phyloP scores from a whole-genome alignment of 2,113 vertebrate genomes.

The Dromas ardeola region DNA sequence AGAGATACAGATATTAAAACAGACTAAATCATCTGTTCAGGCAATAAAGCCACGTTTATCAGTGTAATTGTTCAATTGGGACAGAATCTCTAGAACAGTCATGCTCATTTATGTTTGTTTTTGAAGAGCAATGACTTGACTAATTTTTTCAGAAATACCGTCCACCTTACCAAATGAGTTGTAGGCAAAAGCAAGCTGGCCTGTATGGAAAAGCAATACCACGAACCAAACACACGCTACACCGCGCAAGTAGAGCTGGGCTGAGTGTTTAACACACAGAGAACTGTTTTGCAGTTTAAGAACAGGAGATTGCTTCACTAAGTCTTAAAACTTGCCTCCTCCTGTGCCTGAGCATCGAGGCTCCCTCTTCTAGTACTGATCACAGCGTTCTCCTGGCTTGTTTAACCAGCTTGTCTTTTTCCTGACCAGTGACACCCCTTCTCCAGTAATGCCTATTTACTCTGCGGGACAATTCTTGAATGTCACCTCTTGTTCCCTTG shows the following conservation, averaged over 20 bases:
- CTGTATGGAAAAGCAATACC: not conserved
- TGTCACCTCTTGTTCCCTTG: not conserved
- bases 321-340: not conserved
- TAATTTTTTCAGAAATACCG: not conserved
- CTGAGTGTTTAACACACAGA: not conserved
- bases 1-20: rapidly evolving
- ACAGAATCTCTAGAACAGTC: not conserved
- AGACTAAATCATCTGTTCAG: not conserved
- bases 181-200: not conserved
- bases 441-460: not conserved
- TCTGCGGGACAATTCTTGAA: not conserved
- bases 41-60: not conserved
- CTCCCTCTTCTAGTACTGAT: not conserved
- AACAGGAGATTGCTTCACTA: not conserved
- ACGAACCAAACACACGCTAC: rapidly evolving
- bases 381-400: not conserved
- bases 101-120: not conserved
- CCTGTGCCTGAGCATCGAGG: not conserved
- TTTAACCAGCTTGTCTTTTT: not conserved
- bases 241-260: not conserved
- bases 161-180: rapidly evolving
- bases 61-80: not conserved
- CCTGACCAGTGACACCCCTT: not conserved
- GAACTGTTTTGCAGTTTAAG: not conserved
- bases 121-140: not conserved